These are phyloP conservation scores for Eilema griseolum DNA, from an alignment of 2,888 invertebrate genomes.

Conservation along the genomic window DNA sequence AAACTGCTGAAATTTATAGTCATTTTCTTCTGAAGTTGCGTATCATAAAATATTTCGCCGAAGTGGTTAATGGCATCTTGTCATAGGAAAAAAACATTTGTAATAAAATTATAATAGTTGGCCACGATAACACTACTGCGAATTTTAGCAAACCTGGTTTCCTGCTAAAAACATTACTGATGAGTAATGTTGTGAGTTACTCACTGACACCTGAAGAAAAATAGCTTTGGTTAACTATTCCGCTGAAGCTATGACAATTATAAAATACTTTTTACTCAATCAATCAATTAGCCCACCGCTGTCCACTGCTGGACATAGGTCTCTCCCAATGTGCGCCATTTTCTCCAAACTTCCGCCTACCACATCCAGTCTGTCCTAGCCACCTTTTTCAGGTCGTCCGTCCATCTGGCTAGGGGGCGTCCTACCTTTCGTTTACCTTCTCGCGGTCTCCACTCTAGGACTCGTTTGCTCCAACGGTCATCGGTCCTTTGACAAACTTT, in stretches of 20 bases:
- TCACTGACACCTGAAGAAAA: background rate
- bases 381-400: too few relatives aligned
- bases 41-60: constrained; percentile 55
- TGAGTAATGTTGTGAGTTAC: background rate
- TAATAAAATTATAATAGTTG: constrained; percentile 32
- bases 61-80: constrained; percentile 55
- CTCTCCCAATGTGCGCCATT: too few relatives aligned
- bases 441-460: too few relatives aligned
- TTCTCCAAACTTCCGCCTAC: too few relatives aligned
- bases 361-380: too few relatives aligned
- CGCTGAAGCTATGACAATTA: background rate
- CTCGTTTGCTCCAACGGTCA: too few relatives aligned
- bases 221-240: background rate
- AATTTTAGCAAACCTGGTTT: constrained; percentile 24
- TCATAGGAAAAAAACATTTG: constrained; percentile 44
- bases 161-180: constrained; percentile 31
- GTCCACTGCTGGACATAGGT: too few relatives aligned
- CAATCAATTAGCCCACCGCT: too few relatives aligned
- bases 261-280: background rate
- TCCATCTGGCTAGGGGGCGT: too few relatives aligned
- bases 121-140: constrained; percentile 9
- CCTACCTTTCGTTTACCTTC: too few relatives aligned
- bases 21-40: constrained; percentile 41
- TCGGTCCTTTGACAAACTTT: too few relatives aligned
- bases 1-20: constrained; percentile 40